Evolutionary conservation across 64 coral and sea anemone species (phyloP).

Genomic region (Montipora foliosa): DNA sequence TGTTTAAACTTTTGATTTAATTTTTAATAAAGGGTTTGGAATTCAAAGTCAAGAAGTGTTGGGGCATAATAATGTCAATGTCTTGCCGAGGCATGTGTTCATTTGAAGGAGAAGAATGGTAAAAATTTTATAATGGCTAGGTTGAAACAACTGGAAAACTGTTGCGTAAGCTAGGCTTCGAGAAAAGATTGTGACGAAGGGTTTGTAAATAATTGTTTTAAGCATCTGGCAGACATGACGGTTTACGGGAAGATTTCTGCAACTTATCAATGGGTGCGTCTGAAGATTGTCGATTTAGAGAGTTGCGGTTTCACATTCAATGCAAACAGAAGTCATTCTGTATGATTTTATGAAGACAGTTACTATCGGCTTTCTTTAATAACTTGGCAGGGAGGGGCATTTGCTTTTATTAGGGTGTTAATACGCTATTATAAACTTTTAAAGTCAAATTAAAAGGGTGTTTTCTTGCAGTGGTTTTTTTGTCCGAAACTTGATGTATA

Average conservation of each 20-base stretch:
- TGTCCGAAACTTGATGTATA: background rate
- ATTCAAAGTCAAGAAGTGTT: constrained; percentile 49
- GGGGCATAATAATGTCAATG: constrained; percentile 51
- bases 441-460: background rate
- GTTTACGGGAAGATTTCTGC: background rate
- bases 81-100: constrained; percentile 39
- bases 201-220: constrained; percentile 56
- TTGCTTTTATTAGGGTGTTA: background rate
- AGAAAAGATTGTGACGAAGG: constrained; percentile 6
- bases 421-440: background rate
- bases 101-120: constrained; percentile 18
- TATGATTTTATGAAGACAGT: background rate
- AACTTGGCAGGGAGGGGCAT: background rate
- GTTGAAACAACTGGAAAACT: constrained; percentile 33
- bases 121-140: background rate
- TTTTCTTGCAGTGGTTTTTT: background rate
- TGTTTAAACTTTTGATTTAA: constrained; percentile 68
- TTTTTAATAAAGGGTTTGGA: constrained; percentile 61
- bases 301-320: constrained; percentile 17
- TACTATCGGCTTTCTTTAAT: background rate
- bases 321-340: constrained; percentile 39
- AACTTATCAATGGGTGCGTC: background rate
- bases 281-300: background rate
- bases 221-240: background rate
- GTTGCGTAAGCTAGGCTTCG: background rate